Percentiles rank a stretch among this genome's conserved stretches.
These are phyloP conservation scores for Furnarius figulus DNA, from an alignment of 2,113 vertebrate species.

Conservation along the genomic window DNA sequence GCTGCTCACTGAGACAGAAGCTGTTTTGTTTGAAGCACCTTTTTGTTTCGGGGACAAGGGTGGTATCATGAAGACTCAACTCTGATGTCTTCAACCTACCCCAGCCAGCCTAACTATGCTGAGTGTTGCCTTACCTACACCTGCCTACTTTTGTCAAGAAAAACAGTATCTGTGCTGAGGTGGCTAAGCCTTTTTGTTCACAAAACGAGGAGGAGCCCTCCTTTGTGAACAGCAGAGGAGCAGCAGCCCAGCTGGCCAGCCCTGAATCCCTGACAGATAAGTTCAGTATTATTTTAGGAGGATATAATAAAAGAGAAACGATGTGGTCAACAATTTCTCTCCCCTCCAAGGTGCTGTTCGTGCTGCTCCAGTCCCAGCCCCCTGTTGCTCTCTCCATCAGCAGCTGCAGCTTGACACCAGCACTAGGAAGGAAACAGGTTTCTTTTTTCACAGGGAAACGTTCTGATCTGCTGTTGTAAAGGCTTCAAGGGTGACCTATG, in stretches of 20 bases:
- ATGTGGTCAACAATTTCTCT: background rate
- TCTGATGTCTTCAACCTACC: background rate
- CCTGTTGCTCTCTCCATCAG: background rate
- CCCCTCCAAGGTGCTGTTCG: background rate
- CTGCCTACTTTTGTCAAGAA: accelerated
- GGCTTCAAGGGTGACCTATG: background rate
- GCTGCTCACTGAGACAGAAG: background rate
- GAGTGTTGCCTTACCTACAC: background rate
- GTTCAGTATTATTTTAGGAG: background rate
- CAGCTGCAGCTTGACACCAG: background rate
- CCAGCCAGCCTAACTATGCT: accelerated
- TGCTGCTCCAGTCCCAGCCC: background rate
- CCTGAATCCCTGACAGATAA: background rate
- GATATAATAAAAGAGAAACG: background rate
- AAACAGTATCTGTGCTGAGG: background rate
- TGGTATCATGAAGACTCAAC: background rate
- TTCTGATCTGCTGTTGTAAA: background rate
- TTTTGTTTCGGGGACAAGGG: background rate
- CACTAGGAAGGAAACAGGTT: background rate
- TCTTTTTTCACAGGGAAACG: background rate
- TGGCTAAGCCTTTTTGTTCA: background rate
- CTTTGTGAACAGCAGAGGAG: background rate
- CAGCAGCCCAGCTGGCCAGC: background rate
- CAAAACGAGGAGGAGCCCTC: background rate
- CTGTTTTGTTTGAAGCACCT: background rate